Conservation (phyloP, 2,888 invertebrate species). For the Theodoxus fluviatilis region DNA sequence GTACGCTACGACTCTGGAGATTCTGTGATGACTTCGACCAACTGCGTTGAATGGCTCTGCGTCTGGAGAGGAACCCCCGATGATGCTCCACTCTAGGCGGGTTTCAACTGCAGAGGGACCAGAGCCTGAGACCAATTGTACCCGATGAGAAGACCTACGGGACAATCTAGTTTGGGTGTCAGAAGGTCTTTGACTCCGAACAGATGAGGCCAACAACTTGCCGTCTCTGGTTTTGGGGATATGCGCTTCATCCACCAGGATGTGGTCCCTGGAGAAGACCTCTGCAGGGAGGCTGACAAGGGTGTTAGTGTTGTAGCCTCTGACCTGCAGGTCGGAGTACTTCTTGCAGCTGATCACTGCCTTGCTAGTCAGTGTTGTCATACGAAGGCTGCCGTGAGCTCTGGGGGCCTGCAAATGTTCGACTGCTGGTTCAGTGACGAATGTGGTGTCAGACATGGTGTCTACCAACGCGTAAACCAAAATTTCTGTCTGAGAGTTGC, state of each 20-base stretch:
- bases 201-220: slow-evolving; percentile 3
- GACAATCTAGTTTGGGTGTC: neutral
- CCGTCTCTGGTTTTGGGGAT: slow-evolving; percentile 15
- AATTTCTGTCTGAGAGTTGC: neutral
- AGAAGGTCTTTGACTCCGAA: neutral
- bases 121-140: slow-evolving; percentile 12
- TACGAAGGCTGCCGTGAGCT: slow-evolving; percentile 6
- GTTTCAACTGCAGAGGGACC: slow-evolving; percentile 3
- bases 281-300: neutral
- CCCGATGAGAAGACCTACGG: neutral
- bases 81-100: slow-evolving; percentile 15
- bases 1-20: too few relatives aligned
- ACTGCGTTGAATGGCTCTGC: too few relatives aligned
- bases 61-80: neutral
- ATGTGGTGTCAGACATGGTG: slow-evolving; percentile 3
- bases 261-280: slow-evolving; percentile 8
- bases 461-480: slow-evolving; percentile 3
- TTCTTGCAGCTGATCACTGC: neutral
- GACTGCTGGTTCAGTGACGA: neutral
- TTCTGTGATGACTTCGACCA: too few relatives aligned
- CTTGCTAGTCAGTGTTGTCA: neutral
- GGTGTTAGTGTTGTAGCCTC: neutral
- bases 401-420: neutral
- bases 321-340: neutral
- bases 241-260: neutral